Conservation (phyloP, 2,797 vertebrate genomes). For the Mionectes olivaceus region DNA sequence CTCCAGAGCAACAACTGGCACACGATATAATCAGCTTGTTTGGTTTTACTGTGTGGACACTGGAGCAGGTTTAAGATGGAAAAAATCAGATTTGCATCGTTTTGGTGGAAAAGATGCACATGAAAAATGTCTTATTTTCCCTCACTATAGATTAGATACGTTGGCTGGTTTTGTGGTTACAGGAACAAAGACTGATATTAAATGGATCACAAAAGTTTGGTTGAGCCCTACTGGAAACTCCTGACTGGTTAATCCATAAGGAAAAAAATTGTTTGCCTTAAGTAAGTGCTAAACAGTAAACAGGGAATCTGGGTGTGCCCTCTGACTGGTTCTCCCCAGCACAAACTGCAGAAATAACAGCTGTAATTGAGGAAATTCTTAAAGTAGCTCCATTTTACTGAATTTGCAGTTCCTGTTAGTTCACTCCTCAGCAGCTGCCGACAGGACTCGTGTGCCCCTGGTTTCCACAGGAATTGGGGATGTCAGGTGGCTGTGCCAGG, state of each 20-base stretch:
- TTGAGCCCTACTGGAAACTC: not conserved
- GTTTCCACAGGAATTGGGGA: not conserved
- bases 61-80: not conserved
- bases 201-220: not conserved
- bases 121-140: not conserved
- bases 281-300: not conserved
- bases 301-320: not conserved
- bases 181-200: not conserved
- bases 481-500: not conserved
- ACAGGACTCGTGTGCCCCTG: not conserved
- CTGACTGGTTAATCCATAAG: not conserved
- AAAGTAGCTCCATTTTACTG: not conserved
- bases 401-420: not conserved
- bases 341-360: not conserved
- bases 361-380: not conserved
- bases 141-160: not conserved
- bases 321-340: not conserved
- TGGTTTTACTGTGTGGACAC: not conserved
- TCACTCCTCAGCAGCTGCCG: no score
- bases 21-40: not conserved
- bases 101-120: not conserved
- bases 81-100: not conserved
- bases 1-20: not conserved
- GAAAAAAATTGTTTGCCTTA: not conserved
- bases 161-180: not conserved